Evolutionary conservation across 2,797 vertebrate species (phyloP).

Genomic region (Aviceda leuphotes): DNA sequence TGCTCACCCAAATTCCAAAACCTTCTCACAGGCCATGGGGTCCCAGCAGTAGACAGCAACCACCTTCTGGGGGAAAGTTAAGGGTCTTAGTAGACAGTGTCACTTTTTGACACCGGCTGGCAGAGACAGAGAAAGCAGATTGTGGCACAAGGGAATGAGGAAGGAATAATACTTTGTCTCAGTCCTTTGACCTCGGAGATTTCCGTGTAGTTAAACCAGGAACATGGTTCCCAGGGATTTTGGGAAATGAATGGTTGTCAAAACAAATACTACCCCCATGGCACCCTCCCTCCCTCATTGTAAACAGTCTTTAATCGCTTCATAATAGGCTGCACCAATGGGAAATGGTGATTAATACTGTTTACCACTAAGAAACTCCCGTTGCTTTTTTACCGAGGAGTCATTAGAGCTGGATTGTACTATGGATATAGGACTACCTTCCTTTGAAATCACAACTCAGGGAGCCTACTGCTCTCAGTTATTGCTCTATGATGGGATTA

Average conservation of each 20-base stretch:
- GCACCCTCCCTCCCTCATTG: neutral
- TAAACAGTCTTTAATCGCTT: slow-evolving; percentile 63
- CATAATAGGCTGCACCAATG: slow-evolving; percentile 35
- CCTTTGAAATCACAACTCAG: neutral
- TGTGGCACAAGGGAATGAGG: slow-evolving; percentile 20
- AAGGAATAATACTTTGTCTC: neutral
- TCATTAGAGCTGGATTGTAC: neutral
- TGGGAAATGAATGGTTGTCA: slow-evolving; percentile 60
- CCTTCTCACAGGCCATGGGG: neutral
- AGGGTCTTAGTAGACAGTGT: neutral
- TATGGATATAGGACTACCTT: neutral
- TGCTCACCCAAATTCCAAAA: neutral
- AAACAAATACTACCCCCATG: slow-evolving; percentile 26
- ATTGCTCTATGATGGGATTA: neutral
- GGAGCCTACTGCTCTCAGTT: neutral
- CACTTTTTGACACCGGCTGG: neutral
- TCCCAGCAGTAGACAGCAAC: neutral
- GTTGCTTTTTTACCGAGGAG: neutral
- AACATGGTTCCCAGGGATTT: slow-evolving; percentile 59
- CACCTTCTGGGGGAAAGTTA: neutral
- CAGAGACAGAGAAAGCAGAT: neutral
- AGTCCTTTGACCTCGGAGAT: slow-evolving; percentile 25
- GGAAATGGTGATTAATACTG: slow-evolving; percentile 41
- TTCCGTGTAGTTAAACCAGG: slow-evolving; percentile 55
- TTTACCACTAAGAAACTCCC: slow-evolving; percentile 31